These are phyloP conservation scores for Gortyna flavago DNA, from an alignment of 2,888 invertebrate species.

Conservation along the genomic window DNA sequence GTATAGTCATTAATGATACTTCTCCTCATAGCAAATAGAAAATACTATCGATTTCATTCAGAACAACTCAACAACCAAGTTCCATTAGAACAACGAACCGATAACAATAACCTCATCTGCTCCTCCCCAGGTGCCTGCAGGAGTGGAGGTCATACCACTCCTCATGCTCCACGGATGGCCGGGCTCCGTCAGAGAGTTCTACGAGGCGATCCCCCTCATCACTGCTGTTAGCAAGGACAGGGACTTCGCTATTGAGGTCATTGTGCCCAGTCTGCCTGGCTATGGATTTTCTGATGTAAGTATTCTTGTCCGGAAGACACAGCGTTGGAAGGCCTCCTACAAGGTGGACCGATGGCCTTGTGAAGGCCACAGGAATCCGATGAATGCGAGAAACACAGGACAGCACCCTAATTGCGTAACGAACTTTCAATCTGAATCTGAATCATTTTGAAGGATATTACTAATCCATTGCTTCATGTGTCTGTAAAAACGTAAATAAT, in stretches of 20 bases:
- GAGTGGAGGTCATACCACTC: slow-evolving; percentile 90
- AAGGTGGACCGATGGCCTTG: too few relatives aligned
- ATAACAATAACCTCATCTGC: not conserved
- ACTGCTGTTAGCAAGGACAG: slow-evolving; percentile 87
- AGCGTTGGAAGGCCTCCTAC: too few relatives aligned
- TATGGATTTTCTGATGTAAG: slow-evolving; percentile 85
- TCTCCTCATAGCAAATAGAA: not conserved
- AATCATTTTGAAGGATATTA: not conserved
- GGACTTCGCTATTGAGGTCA: slow-evolving; percentile 91
- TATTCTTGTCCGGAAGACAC: not conserved
- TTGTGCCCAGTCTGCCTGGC: slow-evolving; percentile 90
- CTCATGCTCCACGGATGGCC: slow-evolving; percentile 96
- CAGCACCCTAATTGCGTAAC: too few relatives aligned
- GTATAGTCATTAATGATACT: not conserved
- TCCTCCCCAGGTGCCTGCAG: slow-evolving; percentile 72
- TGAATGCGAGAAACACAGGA: too few relatives aligned
- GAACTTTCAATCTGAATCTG: not conserved
- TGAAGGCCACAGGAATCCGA: too few relatives aligned
- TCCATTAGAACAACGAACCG: not conserved
- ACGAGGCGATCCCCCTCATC: slow-evolving; percentile 92
- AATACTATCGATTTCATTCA: not conserved
- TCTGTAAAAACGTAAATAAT: not conserved
- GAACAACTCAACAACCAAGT: too few relatives aligned
- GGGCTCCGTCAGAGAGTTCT: slow-evolving; percentile 94
- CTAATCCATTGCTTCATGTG: not conserved